phyloP scores from a whole-genome alignment of 2,113 vertebrate species.

The Sylvia atricapilla region DNA sequence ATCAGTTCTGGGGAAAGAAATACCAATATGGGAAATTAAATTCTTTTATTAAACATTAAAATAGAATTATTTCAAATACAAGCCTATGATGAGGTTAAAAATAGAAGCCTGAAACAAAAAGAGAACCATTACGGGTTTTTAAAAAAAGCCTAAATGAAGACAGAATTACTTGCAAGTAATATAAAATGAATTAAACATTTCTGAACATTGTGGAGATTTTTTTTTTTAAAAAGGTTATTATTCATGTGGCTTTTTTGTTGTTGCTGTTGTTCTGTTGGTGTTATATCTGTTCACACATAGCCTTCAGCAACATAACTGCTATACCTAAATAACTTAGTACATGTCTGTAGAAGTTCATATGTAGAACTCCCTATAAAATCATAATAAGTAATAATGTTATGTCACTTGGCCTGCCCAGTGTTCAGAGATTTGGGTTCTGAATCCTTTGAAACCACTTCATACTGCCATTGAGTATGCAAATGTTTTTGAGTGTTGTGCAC shows the following conservation, averaged over 20 bases:
- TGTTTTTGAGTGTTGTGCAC: neutral
- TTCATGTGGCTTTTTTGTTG: neutral
- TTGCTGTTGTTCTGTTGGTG: neutral
- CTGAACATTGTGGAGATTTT: neutral
- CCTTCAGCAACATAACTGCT: neutral
- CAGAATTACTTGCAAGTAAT: neutral
- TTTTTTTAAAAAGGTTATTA: neutral
- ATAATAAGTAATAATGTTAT: neutral
- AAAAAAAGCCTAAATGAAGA: neutral
- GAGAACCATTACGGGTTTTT: neutral
- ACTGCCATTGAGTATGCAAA: neutral
- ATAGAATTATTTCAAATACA: neutral
- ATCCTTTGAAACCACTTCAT: neutral
- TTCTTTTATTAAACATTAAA: constrained; percentile 12
- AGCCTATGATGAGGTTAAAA: neutral
- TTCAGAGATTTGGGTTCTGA: neutral
- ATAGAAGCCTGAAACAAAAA: neutral
- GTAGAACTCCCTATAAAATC: neutral
- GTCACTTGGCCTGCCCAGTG: neutral
- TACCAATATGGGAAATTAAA: neutral
- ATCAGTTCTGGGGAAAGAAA: neutral
- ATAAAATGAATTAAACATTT: constrained; percentile 2
- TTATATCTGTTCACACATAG: neutral
- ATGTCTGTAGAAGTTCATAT: neutral
- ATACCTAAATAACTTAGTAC: neutral